phyloP scores from a whole-genome alignment of 2,888 invertebrate genomes.

The Tetramorium bicarinatum region DNA sequence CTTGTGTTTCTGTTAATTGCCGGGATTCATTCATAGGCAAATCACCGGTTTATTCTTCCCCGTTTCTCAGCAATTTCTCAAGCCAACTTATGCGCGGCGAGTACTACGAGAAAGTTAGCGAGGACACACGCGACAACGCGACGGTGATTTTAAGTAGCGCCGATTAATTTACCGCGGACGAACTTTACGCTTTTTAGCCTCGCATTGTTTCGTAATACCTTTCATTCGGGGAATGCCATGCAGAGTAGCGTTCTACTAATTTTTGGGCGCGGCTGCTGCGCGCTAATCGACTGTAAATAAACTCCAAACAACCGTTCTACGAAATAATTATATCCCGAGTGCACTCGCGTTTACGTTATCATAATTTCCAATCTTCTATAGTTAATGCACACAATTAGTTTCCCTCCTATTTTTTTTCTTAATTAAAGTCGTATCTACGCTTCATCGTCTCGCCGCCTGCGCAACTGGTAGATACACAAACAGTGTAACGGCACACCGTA shows the following conservation, averaged over 20 bases:
- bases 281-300: slow-evolving; percentile 49
- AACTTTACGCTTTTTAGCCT: neutral
- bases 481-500: slow-evolving; percentile 47
- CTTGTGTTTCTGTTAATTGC: slow-evolving; percentile 57
- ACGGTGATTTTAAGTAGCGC: slow-evolving; percentile 9
- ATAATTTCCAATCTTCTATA: slow-evolving; percentile 36
- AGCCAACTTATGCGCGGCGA: slow-evolving; percentile 9
- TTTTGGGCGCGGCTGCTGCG: slow-evolving; percentile 52
- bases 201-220: slow-evolving; percentile 25
- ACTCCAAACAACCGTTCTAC: slow-evolving; percentile 28
- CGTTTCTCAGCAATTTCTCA: slow-evolving; percentile 20
- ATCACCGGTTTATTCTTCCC: slow-evolving; percentile 18
- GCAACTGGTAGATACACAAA: slow-evolving; percentile 14
- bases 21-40: slow-evolving; percentile 50
- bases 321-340: slow-evolving; percentile 45
- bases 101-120: slow-evolving; percentile 39
- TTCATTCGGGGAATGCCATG: slow-evolving; percentile 15
- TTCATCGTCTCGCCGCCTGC: slow-evolving; percentile 22
- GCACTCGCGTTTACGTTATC: slow-evolving; percentile 34
- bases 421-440: slow-evolving; percentile 31
- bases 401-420: slow-evolving; percentile 16
- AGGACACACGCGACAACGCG: slow-evolving; percentile 9
- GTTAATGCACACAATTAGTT: slow-evolving; percentile 41
- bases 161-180: slow-evolving; percentile 23
- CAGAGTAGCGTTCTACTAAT: slow-evolving; percentile 29